phyloP scores from a whole-genome alignment of 1,140 invertebrate species.

The Drosophila lacteicornis region DNA sequence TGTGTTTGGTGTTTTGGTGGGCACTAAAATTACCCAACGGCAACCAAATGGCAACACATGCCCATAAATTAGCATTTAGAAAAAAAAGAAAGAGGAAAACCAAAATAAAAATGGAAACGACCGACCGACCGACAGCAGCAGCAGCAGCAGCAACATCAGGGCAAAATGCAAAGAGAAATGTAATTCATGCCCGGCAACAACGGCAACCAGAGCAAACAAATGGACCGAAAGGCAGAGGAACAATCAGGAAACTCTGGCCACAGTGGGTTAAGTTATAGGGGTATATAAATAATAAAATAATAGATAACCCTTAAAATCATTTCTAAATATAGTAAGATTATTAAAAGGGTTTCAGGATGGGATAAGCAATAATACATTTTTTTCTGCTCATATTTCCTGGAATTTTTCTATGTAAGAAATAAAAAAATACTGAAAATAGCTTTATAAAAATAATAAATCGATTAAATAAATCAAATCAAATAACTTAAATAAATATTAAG shows the following conservation, averaged over 20 bases:
- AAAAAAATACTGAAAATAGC: no score
- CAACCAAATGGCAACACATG: constrained; percentile 83
- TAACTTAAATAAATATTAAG: no score
- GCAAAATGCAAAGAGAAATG: constrained; percentile 79
- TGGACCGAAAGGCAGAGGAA: constrained; percentile 67
- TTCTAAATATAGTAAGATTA: no score
- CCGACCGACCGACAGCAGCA: constrained; percentile 14
- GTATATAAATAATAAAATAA: not conserved
- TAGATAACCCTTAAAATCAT: not conserved
- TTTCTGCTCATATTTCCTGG: no score
- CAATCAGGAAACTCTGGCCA: constrained; percentile 45
- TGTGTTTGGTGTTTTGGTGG: constrained; percentile 56
- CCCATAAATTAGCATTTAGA: constrained; percentile 84
- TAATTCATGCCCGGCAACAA: constrained; percentile 75
- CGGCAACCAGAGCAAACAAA: constrained; percentile 59
- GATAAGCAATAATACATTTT: no score
- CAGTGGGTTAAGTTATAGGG: constrained; percentile 15
- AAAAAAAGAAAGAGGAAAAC: constrained; percentile 59
- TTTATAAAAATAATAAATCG: no score
- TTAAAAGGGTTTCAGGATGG: no score
- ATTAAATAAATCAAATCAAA: no score
- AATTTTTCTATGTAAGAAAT: no score
- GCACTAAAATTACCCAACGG: constrained; percentile 81
- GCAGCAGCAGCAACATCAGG: constrained; percentile 54
- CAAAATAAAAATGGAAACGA: constrained; percentile 40